phyloP scores from a whole-genome alignment of 1,140 invertebrate species.

The Periplaneta americana region DNA sequence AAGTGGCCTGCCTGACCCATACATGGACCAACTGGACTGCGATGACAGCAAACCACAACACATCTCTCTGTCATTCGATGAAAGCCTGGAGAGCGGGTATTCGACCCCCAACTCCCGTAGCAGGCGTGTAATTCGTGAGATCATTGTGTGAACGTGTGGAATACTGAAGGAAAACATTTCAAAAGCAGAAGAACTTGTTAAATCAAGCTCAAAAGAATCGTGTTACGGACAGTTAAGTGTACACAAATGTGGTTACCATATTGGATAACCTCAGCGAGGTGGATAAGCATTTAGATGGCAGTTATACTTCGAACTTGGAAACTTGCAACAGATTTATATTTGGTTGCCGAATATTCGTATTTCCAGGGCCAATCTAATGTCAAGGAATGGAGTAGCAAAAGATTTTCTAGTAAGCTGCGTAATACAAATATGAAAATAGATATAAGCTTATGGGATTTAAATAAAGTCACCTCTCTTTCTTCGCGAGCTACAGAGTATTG shows the following conservation, averaged over 20 bases:
- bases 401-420: not conserved
- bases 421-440: not conserved
- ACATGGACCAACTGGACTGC: slow-evolving; percentile 71
- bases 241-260: not conserved
- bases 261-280: not conserved
- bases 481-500: not conserved
- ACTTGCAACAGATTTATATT: not conserved
- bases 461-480: not conserved
- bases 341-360: not conserved
- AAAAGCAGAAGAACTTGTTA: not conserved
- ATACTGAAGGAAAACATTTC: not conserved
- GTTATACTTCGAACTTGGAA: too few relatives aligned
- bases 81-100: slow-evolving; percentile 86
- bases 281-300: not conserved
- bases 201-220: not conserved
- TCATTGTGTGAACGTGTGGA: slow-evolving; percentile 73
- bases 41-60: slow-evolving; percentile 60
- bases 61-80: slow-evolving; percentile 82
- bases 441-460: not conserved
- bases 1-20: slow-evolving; percentile 81
- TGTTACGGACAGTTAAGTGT: not conserved
- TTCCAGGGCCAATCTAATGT: not conserved
- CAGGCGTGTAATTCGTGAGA: slow-evolving; percentile 84
- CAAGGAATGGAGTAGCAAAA: not conserved
- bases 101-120: slow-evolving; percentile 88